Evolutionary conservation across 2,888 invertebrate genomes (phyloP), one percentile per base, ranked within the genome.

Genomic region (Parnassius mnemosyne): DNA sequence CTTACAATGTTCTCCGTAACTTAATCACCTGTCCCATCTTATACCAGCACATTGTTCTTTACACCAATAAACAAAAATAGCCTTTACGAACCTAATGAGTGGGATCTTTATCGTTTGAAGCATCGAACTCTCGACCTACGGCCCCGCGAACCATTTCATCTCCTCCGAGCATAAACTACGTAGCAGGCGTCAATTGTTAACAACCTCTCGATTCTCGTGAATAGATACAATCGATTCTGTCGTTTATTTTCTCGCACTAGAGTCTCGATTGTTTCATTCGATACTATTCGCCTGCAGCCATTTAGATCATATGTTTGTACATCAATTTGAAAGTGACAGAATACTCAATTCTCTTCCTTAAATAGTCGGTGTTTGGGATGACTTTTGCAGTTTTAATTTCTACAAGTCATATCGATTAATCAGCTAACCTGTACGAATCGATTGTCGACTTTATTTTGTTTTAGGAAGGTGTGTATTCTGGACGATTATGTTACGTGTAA

Each of bases 161-260:
- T 88, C 83, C 75, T 74, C 76, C 69, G 79, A 82, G 82, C 87
- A 89, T 89, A 89, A 89, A 89, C 83, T 87, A 83, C 83, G 78
- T 80, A 76, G 79, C 83, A 84, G 85, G 88, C 89, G 89, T 89
- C 89, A 89, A 89, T 87, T 88, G 87, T 87, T 88, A 89, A 89
- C 88, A 87, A 80, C 85, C 84, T 82, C 80, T 87, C 87, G 88
- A 89, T 87, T 86, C 87, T 86, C 84, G 86, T 86, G 87, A 81
- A 83, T 75, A 79, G 87, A 87, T 89, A 82, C 82, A 81, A 86
- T 84, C 87, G 87, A 87, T 86, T 84, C 72, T 83, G 79, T 82
- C 81, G 79, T 87, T 87, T 87, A 85, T 86, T 86, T 87, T 87
- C 83, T 85, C 78, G 79, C 80, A 78, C 80, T 80, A 83, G 78